Evolutionary conservation across 2,888 invertebrate species (phyloP), one percentile per base, ranked within the genome.

Genomic region (Harpalus rubripes): DNA sequence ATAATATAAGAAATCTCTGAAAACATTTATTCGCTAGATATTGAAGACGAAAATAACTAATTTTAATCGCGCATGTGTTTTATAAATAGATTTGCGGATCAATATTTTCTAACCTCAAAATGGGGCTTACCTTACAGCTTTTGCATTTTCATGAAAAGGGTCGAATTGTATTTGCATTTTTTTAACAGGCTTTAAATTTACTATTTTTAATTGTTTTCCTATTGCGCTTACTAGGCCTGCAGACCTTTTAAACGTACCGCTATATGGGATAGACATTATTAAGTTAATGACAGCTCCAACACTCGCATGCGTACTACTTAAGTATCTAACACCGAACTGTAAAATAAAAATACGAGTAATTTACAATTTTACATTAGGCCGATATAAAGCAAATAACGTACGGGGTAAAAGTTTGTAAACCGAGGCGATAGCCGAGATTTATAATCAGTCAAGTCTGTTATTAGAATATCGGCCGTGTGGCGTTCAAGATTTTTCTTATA

Each of bases 151-250:
- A 88, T 94, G 93, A 91, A 97, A 97, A 4, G 98, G 97, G 92
- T 98, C 97, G 89, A 97, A 97, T 91, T 95, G 94, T 80, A 97
- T 94, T 80, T 94, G 93, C 85, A 98, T 94, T 91, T 94, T 93
- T 88, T 95, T 95, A 0, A 96, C 95, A 63, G 96, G 96, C 90
- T 96, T 96, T 85, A 97, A 92, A 92, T 95, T 96, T 8, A 97
- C 91, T 86, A 90, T 88, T 89, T 92, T 94, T 81, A 96, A 88
- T 90, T 97, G 95, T 91, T 96, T 95, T 79, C 91, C 91, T 87
- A 97, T 95, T 63, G 96, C 96, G 88, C 95, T 94, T 79, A 94
- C 92, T 83, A 96, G 88, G 86, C 96, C 96, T 22, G 92, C 93
- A 0, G 95, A 95, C 88, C 94, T 93, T 87, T 91, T 91, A 86